phyloP scores from a whole-genome alignment of 2,113 vertebrate genomes.

The Orycteropus afer region DNA sequence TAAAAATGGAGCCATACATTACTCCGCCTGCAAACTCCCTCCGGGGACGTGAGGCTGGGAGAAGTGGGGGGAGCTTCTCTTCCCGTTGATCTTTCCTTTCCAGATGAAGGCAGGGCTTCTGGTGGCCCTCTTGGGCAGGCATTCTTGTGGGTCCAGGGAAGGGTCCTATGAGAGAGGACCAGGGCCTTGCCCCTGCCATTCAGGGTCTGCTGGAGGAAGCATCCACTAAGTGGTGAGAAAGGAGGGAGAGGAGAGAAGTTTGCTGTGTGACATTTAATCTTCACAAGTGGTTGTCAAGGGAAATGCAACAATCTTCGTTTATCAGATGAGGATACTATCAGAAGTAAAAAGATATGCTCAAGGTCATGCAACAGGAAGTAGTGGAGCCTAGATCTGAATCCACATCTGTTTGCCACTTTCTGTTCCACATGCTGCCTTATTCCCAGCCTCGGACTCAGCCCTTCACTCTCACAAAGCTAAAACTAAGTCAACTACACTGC shows the following conservation, averaged over 20 bases:
- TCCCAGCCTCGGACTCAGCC: not conserved
- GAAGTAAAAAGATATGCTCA: not conserved
- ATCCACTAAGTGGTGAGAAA: not conserved
- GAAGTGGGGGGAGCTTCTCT: constrained; percentile 68
- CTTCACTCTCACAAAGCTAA: not conserved
- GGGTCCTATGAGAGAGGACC: not conserved
- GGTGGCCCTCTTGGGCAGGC: not conserved
- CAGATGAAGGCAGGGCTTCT: constrained; percentile 27
- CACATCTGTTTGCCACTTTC: not conserved
- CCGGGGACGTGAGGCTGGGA: constrained; percentile 70
- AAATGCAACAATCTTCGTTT: not conserved
- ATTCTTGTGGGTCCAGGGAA: not conserved
- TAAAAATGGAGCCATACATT: constrained; percentile 82
- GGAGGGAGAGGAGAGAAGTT: constrained; percentile 30
- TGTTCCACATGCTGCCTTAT: not conserved
- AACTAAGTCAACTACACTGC: not conserved
- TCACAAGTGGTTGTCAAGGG: not conserved
- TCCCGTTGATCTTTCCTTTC: constrained; percentile 66
- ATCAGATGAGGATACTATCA: not conserved
- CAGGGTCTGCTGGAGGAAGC: not conserved
- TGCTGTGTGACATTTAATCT: not conserved
- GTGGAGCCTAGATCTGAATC: constrained; percentile 4
- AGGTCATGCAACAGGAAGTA: not conserved
- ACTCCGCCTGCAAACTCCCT: constrained; percentile 77
- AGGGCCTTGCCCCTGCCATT: not conserved